Evolutionary conservation across 1,140 invertebrate species (phyloP), one percentile per base, ranked within the genome.

Genomic region (Drosophila orosa): DNA sequence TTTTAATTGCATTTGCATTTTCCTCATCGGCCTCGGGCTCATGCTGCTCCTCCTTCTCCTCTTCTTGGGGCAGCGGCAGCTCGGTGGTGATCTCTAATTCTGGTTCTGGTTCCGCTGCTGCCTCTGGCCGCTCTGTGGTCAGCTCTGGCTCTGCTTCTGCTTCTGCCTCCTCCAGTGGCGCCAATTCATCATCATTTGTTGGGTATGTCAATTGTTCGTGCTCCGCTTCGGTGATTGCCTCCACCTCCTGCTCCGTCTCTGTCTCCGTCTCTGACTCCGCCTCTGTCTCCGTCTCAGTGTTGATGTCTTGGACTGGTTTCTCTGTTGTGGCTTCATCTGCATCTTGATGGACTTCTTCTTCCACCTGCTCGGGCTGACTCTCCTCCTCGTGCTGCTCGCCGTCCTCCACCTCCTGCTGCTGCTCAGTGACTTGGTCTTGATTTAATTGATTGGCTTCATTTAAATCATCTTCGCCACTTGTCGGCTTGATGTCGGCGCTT

Each of bases 161-260:
- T 13, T 54, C 31, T 15, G 50, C 31, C 62, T 78, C 80, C 25
- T 76, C 75, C 54, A 63, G 52, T 83, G 84, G 84, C 84, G 84
- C 84, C 85, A 90, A 90, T 85, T 90, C 85, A 90, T 90, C 86
- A 90, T 90, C 86, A 90, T 90, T 90, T 90, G 85, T 79, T 90
- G 87, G 86, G 86, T 86, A 86, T 76, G 85, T 86, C 78, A 81
- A 81, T 78, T 90, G 81, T 78, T 82, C 82, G 77, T 78, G 86
- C 62, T 89, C 80, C 47, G 80, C 81, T 74, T 85, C 84, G 66
- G 66, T 83, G 80, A 67, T 89, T 89, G 84, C 76, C 73, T 78
- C 72, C 66, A 25, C 45, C 45, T 77, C 62, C 13, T 9, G n/a
- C 54, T 67, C 58, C 24, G 29, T 31, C 35, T 79, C 78, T 8